Percentiles rank a stretch among this genome's conserved stretches.
phyloP scores from a whole-genome alignment of 2,888 invertebrate genomes.

The Ceramica pisi region DNA sequence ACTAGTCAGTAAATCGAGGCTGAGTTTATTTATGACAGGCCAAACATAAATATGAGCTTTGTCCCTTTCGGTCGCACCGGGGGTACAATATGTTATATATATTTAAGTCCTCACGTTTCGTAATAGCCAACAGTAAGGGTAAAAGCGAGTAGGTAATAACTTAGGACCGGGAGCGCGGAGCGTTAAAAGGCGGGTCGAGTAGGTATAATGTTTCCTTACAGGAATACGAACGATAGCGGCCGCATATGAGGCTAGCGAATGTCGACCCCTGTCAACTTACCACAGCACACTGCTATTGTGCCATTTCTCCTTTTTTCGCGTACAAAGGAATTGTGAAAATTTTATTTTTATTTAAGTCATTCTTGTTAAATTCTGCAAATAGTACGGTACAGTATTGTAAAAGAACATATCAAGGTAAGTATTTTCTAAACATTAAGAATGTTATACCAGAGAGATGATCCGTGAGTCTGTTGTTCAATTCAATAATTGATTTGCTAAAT shows the following conservation, averaged over 20 bases:
- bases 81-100: conserved; percentile 57
- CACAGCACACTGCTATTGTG: conserved; percentile 51
- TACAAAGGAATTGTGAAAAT: conserved; percentile 39
- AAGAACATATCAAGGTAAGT: conserved; percentile 20
- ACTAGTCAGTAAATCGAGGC: conserved; percentile 37
- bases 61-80: conserved; percentile 43
- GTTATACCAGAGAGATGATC: not conserved
- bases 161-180: conserved; percentile 43
- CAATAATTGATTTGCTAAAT: not conserved
- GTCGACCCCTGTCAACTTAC: conserved; percentile 54
- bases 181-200: conserved; percentile 59
- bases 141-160: conserved; percentile 59
- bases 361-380: conserved; percentile 42
- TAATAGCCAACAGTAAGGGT: conserved; percentile 58
- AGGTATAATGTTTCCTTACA: conserved; percentile 58
- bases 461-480: conserved; percentile 4
- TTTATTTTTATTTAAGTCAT: conserved; percentile 41
- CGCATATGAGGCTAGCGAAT: conserved; percentile 41
- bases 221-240: conserved; percentile 38
- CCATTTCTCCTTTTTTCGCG: conserved; percentile 35
- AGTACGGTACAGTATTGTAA: conserved; percentile 9
- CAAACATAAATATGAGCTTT: conserved; percentile 52
- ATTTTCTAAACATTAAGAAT: not conserved
- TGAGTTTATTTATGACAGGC: conserved; percentile 46
- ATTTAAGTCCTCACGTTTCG: conserved; percentile 51